Base-by-base conservation (phyloP, 2,797 vertebrate genomes). In the Notolepis coatsorum region DNA sequence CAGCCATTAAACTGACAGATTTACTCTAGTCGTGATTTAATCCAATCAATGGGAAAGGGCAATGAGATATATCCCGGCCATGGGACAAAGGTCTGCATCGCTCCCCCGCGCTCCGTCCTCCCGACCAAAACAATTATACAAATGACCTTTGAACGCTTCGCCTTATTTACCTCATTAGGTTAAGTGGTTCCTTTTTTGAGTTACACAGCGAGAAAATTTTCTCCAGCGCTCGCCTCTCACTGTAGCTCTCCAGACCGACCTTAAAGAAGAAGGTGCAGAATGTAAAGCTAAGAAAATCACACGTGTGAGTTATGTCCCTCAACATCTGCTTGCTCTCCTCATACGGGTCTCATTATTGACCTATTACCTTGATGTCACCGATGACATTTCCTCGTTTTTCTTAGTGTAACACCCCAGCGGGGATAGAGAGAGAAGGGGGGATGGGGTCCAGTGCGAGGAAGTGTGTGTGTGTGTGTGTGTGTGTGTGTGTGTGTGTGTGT, bases 121-220 rank as follows among this genome's bases (percentile, higher is more conserved):
- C 78, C 25, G 1, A 86, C 75, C 68, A 84, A 93, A 93, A 92
- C 89, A 92, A 92, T 92, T 91, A 92, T 82, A 91, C 88, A 92
- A 94, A 93, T 91, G 89, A 93, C 90, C 91, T 91, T 88, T 91
- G 87, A 84, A 80, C 80, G 64, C 75, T 82, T 85, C 84, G 75
- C 61, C 71, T 88, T 87, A 87, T 85, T 89, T 87, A 84, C 80
- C 84, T 92, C 88, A 92, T 93, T 92, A 90, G 82, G 75, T 88
- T 89, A 91, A 93, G 90, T 89, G 91, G 68, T 73, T 82, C 39
- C 67, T 79, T 31, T 54, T 25, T 65, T 56, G 39, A 85, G 75
- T 71, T 67, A 52, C 65, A 56, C 20, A 8, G 52, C 61, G 55
- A 65, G 65, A 82, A 61, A 66, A 81, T 72, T n/a, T n/a, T n/a